Percentiles rank a stretch among this genome's conserved stretches.
Evolutionary conservation across 2,797 vertebrate genomes (phyloP).

Genomic region (Brachymystax lenok): DNA sequence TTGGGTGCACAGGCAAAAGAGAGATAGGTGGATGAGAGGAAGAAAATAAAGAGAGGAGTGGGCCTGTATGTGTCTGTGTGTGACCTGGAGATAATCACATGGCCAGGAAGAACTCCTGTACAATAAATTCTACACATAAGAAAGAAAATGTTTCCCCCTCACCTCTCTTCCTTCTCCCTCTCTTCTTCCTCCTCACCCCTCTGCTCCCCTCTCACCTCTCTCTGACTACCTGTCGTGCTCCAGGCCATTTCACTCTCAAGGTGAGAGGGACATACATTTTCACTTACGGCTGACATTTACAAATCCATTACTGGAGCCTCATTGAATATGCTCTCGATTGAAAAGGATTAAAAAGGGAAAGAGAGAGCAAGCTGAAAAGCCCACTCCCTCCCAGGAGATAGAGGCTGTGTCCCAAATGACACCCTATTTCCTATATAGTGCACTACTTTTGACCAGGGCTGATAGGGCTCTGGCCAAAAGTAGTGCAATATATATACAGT

Average conservation of each 20-base stretch:
- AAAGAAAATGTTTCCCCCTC: neutral
- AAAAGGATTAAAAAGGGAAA: neutral
- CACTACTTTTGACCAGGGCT: too few relatives aligned
- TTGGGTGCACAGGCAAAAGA: neutral
- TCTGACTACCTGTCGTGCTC: neutral
- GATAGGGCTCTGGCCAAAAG: too few relatives aligned
- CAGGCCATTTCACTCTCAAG: conserved; percentile 7
- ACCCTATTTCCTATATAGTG: too few relatives aligned
- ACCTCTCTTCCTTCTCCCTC: neutral
- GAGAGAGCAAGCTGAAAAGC: neutral
- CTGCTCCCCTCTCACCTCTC: neutral
- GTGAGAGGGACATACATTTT: conserved; percentile 12
- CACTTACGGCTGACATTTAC: conserved; percentile 56
- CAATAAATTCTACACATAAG: neutral
- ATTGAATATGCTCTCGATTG: neutral
- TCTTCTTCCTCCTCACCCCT: neutral
- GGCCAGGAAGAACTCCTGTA: too few relatives aligned
- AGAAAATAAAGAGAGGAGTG: neutral
- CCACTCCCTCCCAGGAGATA: neutral
- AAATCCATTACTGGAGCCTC: conserved; percentile 29
- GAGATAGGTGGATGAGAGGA: conserved; percentile 16
- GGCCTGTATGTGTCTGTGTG: neutral
- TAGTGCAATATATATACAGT: too few relatives aligned
- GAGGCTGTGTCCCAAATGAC: neutral
- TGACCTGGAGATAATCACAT: neutral